Evolutionary conservation across 2,888 invertebrate genomes (phyloP).

Genomic region (Amaurobius ferox): DNA sequence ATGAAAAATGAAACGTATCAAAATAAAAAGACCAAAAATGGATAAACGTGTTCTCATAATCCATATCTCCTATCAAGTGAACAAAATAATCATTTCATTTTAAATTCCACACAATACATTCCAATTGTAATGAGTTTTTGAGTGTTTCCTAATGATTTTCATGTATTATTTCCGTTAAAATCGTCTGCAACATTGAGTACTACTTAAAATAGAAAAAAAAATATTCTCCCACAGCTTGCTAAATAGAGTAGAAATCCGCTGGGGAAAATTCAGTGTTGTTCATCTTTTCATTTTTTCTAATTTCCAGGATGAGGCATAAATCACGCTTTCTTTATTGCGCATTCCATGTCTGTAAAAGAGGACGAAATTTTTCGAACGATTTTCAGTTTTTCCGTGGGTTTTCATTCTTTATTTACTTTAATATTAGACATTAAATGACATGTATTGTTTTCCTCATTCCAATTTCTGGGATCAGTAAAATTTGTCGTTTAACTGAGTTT

Average conservation of each 20-base stretch:
- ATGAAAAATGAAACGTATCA: too few relatives aligned
- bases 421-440: too few relatives aligned
- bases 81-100: background rate
- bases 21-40: too few relatives aligned
- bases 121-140: background rate
- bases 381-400: too few relatives aligned
- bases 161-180: background rate
- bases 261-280: background rate
- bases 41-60: background rate
- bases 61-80: background rate
- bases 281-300: background rate
- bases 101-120: background rate
- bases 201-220: background rate
- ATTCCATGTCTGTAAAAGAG: too few relatives aligned
- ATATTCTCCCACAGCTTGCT: background rate
- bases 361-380: too few relatives aligned
- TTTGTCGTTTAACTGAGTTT: too few relatives aligned
- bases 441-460: too few relatives aligned
- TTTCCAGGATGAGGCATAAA: background rate
- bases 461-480: too few relatives aligned
- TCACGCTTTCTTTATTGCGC: too few relatives aligned
- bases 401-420: too few relatives aligned
- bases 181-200: background rate
- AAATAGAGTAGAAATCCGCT: conserved; percentile 19
- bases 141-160: background rate